These are phyloP conservation scores for Marmota monax DNA, from an alignment of 2,113 vertebrate species.

Conservation along the genomic window DNA sequence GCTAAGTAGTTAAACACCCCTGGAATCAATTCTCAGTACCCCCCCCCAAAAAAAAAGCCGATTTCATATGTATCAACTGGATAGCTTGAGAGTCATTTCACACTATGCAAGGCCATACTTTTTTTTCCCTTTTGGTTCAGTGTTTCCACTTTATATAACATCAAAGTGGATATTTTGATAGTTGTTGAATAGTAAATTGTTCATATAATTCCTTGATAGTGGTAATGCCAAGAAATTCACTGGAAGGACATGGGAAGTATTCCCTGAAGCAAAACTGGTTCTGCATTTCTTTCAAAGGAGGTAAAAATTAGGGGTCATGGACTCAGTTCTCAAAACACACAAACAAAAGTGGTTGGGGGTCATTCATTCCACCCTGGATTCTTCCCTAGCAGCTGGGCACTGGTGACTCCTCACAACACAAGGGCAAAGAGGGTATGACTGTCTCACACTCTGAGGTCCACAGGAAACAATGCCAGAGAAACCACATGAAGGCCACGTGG, in stretches of 20 bases:
- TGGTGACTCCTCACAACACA: background rate
- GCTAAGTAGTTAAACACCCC: no score
- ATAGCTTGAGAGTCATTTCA: background rate
- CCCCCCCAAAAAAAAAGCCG: background rate
- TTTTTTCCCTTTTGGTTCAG: background rate
- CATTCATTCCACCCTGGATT: background rate
- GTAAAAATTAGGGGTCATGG: background rate
- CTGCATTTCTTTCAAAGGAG: constrained; percentile 66
- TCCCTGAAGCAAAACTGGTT: constrained; percentile 14
- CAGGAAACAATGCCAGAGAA: background rate
- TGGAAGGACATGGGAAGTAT: constrained; percentile 43
- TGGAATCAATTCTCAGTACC: no score
- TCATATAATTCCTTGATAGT: background rate
- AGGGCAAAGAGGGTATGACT: background rate
- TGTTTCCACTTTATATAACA: constrained; percentile 25
- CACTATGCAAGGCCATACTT: background rate
- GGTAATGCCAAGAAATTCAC: background rate
- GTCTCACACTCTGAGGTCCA: background rate
- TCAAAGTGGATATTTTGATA: constrained; percentile 9
- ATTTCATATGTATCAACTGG: background rate
- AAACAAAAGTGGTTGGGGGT: background rate
- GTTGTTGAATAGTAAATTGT: constrained; percentile 4
- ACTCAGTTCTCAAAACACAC: background rate
- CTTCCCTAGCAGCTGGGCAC: background rate
- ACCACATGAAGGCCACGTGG: background rate